Evolutionary conservation across 2,113 vertebrate genomes (phyloP).

Genomic region (Apistogramma diplotaenia): DNA sequence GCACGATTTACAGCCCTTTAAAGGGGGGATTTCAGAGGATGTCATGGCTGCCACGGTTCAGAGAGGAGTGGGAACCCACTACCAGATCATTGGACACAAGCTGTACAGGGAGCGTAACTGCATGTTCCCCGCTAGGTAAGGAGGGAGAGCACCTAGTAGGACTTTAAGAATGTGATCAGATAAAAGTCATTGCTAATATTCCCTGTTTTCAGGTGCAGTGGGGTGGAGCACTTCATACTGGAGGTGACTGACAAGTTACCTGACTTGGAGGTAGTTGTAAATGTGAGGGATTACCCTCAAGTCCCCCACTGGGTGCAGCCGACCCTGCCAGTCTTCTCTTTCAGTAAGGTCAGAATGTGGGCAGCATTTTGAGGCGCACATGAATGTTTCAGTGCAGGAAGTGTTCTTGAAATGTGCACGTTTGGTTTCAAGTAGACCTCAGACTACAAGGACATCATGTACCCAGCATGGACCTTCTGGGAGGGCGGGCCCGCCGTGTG

Average conservation of each 20-base stretch:
- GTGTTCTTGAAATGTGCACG: not conserved
- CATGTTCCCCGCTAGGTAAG: constrained; percentile 95
- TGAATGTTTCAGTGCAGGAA: not conserved
- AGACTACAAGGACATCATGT: constrained; percentile 96
- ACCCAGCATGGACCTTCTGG: constrained; percentile 99
- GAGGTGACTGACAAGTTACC: constrained; percentile 84
- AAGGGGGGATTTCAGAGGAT: constrained; percentile 82
- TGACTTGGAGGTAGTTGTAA: constrained; percentile 94
- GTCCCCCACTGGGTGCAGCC: constrained; percentile 89
- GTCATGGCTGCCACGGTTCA: constrained; percentile 80
- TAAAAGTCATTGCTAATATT: not conserved
- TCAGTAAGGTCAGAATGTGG: constrained; percentile 88
- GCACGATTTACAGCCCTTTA: constrained; percentile 84
- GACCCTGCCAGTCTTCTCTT: constrained; percentile 88
- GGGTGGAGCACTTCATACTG: constrained; percentile 94
- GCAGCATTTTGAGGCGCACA: not conserved
- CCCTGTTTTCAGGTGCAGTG: constrained; percentile 83
- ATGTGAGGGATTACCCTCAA: constrained; percentile 96
- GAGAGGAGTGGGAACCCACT: constrained; percentile 90
- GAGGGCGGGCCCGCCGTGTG: constrained; percentile 98
- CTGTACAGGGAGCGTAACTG: constrained; percentile 91
- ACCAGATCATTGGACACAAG: constrained; percentile 88
- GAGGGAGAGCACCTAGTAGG: not conserved
- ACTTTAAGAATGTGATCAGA: not conserved
- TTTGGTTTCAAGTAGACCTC: constrained; percentile 77